These are phyloP conservation scores for Heliocidaris tuberculata DNA, from an alignment of 35 echinoderm and acorn worm genomes.

Conservation along the genomic window DNA sequence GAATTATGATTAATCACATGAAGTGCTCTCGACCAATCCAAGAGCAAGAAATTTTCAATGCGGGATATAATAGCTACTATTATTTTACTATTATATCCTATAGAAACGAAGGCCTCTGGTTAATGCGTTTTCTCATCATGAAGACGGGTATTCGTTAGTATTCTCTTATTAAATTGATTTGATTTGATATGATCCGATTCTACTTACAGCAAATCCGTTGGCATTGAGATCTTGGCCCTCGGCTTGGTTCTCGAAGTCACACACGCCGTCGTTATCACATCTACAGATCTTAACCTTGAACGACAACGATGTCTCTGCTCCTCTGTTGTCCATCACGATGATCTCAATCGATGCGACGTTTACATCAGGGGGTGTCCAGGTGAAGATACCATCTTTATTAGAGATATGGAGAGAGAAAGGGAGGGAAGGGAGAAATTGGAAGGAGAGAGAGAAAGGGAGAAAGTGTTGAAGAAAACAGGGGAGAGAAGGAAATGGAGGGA, in stretches of 20 bases:
- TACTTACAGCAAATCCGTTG: neutral
- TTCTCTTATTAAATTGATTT: no score
- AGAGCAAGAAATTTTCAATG: no score
- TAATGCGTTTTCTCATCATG: no score
- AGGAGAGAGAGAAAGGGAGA: neutral
- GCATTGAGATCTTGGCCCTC: neutral
- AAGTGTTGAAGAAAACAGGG: neutral
- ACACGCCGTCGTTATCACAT: slow-evolving; percentile 19
- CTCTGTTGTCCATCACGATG: neutral
- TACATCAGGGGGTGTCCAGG: neutral
- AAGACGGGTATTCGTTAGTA: no score
- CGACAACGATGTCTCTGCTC: neutral
- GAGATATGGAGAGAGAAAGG: neutral
- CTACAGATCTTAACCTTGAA: neutral
- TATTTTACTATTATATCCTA: no score
- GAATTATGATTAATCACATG: no score
- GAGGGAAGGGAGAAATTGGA: no score
- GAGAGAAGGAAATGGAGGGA: neutral
- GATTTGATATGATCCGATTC: neutral
- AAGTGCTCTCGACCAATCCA: no score
- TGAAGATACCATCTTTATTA: neutral
- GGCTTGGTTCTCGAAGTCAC: neutral
- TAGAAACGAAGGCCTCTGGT: no score
- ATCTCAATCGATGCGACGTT: neutral
- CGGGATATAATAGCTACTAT: no score